phyloP scores from a whole-genome alignment of 2,113 vertebrate genomes.

The Tinamus guttatus region DNA sequence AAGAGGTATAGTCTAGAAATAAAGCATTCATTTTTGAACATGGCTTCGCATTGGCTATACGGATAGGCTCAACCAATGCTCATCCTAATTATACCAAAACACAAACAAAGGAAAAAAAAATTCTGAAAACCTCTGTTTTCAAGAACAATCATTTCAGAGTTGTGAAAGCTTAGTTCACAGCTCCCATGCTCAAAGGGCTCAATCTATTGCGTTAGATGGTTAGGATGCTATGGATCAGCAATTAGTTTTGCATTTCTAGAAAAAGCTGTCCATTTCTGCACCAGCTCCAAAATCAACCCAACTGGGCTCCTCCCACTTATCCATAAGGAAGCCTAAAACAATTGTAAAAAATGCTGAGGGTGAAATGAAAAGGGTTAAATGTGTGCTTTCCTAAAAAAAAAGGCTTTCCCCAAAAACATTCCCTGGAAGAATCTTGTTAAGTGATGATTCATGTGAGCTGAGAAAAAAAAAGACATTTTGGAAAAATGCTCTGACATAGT shows the following conservation, averaged over 20 bases:
- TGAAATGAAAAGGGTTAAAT: background rate
- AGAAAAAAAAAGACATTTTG: background rate
- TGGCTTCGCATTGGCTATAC: background rate
- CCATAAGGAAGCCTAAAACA: background rate
- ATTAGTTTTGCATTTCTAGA: background rate
- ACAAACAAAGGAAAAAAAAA: background rate
- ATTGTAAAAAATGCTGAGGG: background rate
- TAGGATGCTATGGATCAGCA: background rate
- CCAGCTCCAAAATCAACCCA: background rate
- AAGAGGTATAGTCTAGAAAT: background rate
- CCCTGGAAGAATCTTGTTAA: background rate
- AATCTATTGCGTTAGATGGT: background rate
- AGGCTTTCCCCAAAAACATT: background rate
- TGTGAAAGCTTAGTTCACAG: background rate
- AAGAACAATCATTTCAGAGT: background rate
- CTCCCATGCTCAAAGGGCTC: background rate
- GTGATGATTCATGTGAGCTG: background rate
- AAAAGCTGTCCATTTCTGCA: background rate
- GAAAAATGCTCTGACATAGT: background rate
- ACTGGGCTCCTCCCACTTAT: background rate
- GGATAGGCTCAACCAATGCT: background rate
- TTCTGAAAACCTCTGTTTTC: background rate
- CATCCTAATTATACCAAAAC: background rate
- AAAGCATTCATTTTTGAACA: background rate
- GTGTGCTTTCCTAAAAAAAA: slow-evolving; percentile 14